Percentiles rank a stretch among this genome's conserved stretches.
phyloP scores from a whole-genome alignment of 2,888 invertebrate genomes.

The Hypselothyrea guttata region DNA sequence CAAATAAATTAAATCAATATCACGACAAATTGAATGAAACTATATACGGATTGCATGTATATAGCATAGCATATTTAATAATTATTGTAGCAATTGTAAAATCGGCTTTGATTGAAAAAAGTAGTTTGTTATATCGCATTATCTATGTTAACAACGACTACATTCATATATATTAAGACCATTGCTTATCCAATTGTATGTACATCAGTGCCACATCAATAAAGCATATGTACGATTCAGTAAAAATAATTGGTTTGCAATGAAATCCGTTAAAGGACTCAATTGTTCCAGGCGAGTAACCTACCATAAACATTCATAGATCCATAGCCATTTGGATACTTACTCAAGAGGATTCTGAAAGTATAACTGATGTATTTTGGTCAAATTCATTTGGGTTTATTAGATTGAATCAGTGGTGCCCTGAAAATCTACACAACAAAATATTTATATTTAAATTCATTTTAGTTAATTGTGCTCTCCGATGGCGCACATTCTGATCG shows the following conservation, averaged over 20 bases:
- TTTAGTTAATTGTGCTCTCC: too few relatives aligned
- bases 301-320: too few relatives aligned
- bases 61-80: conserved; percentile 24
- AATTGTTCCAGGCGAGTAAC: too few relatives aligned
- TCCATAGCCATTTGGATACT: too few relatives aligned
- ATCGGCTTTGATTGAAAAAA: conserved; percentile 1
- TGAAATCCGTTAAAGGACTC: too few relatives aligned
- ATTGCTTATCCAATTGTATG: conserved; percentile 7
- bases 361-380: too few relatives aligned
- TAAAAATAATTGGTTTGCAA: not conserved
- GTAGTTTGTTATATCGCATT: not conserved
- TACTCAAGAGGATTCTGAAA: too few relatives aligned
- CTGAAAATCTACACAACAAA: too few relatives aligned
- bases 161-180: conserved; percentile 1
- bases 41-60: conserved; percentile 17
- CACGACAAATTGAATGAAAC: not conserved
- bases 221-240: conserved; percentile 4
- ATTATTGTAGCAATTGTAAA: conserved; percentile 10
- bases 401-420: too few relatives aligned
- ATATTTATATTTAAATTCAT: too few relatives aligned
- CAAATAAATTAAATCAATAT: conserved; percentile 30
- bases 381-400: too few relatives aligned
- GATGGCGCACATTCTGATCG: too few relatives aligned
- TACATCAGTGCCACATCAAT: conserved; percentile 22
- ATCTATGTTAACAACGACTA: not conserved